These are phyloP conservation scores for Cisticola juncidis DNA, from an alignment of 2,113 vertebrate species.

Conservation along the genomic window DNA sequence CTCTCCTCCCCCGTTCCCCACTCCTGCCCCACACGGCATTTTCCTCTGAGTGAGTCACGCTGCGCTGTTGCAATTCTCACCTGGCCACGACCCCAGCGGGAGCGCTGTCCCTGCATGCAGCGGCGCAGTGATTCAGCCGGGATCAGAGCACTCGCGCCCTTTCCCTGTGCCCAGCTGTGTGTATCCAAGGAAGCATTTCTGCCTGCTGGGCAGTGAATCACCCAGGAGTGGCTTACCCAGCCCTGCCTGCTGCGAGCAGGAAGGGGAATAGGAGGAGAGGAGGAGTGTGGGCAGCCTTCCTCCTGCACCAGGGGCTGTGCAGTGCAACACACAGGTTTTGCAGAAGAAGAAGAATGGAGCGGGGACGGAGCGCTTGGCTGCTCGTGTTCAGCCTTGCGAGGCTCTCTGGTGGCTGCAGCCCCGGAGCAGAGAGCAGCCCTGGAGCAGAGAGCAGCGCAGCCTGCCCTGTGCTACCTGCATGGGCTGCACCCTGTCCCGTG, in stretches of 20 bases:
- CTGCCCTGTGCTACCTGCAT: not conserved
- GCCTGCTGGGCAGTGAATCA: constrained; percentile 62
- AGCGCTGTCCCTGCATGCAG: constrained; percentile 40
- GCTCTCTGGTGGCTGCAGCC: not conserved
- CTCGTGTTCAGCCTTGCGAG: not conserved
- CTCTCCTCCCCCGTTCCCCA: not conserved
- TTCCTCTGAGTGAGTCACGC: not conserved
- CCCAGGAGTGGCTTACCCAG: constrained; percentile 55
- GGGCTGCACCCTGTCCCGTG: not conserved
- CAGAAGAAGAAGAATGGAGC: not conserved
- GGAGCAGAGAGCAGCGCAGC: not conserved
- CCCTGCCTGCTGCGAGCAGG: not conserved
- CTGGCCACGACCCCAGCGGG: not conserved
- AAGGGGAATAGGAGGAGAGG: not conserved
- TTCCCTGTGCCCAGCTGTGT: constrained; percentile 38
- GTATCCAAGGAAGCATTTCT: constrained; percentile 53
- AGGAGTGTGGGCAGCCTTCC: not conserved
- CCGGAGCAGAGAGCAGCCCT: not conserved
- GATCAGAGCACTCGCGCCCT: constrained; percentile 17
- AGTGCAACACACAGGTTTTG: accelerated
- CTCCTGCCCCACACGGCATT: constrained; percentile 17
- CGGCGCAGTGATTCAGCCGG: constrained; percentile 41
- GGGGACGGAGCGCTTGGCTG: not conserved
- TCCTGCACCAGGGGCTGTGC: not conserved
- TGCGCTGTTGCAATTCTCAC: constrained; percentile 33